Conservation (phyloP, 37 sponge, comb jelly and placozoan species). For the Ephydatia muelleri region DNA sequence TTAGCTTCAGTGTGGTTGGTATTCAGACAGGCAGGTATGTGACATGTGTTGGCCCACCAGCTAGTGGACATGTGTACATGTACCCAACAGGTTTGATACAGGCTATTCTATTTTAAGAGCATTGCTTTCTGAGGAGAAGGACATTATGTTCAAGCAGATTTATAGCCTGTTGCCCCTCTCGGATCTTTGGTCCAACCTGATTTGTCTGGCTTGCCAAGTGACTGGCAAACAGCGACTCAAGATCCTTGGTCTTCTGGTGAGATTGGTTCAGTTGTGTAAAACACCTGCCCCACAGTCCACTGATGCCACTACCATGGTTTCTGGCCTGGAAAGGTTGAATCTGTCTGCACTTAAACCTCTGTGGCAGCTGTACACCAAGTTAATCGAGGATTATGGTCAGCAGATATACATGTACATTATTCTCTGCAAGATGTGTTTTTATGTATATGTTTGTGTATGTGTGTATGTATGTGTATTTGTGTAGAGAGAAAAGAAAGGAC, state of each 20-base stretch:
- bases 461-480: slow-evolving; percentile 8
- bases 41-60: not conserved
- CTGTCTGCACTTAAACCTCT: slow-evolving; percentile 79
- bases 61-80: not conserved
- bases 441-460: slow-evolving; percentile 6
- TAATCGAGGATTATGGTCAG: slow-evolving; percentile 67
- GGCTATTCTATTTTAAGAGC: slow-evolving; percentile 48
- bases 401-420: too few relatives aligned
- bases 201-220: slow-evolving; percentile 72
- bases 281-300: not conserved
- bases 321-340: slow-evolving; percentile 41
- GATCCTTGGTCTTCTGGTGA: slow-evolving; percentile 52
- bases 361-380: slow-evolving; percentile 81
- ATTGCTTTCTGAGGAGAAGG: slow-evolving; percentile 17
- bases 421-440: not conserved
- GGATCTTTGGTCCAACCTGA: slow-evolving; percentile 64
- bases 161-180: slow-evolving; percentile 42
- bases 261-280: not conserved
- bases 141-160: not conserved
- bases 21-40: slow-evolving; percentile 68
- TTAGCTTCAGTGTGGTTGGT: slow-evolving; percentile 52
- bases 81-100: slow-evolving; percentile 63
- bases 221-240: slow-evolving; percentile 62
- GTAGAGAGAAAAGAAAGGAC: slow-evolving; percentile 34
- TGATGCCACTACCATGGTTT: not conserved